Base-by-base conservation (phyloP, 2,888 invertebrate genomes). In the Callimorpha dominula region DNA sequence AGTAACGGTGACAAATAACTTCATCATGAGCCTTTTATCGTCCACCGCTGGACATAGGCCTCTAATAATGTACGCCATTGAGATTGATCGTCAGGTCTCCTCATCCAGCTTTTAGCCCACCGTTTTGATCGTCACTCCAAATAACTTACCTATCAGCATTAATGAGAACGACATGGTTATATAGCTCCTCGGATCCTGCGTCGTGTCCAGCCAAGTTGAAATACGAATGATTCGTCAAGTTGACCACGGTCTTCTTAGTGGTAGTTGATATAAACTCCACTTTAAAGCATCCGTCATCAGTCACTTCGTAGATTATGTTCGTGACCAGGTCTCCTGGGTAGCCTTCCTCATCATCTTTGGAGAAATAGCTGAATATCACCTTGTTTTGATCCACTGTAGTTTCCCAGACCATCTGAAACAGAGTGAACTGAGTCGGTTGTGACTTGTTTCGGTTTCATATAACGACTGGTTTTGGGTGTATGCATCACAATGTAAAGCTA, bases 171-270 rank as follows among this genome's bases (percentile, higher is more conserved):
- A 93, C 87, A 87, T 98, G 98, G 63, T 97, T 96, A 84, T 97
- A 97, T 11, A 98, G 81, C 82, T 97, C 97, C 6, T 93, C 90
- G 0, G 97, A 95, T 0, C 98, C 98, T 4, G 96, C 90, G 7
- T 94, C 96, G 93, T 99, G 98, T 0, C 99, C 99, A 52, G 97
- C 98, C 76, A 99, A 94, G 92, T 99, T 99, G 92, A 99, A 99
- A 91, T 99, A 99, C 15, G 98, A 97, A 91, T 99, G 99, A 91
- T 98, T 99, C 14, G 99, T 98, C 79, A 99, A 92, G 91, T 98
- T 99, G 65, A 99, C 96, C 11, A 98, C 97, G 0, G 99, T 99
- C 62, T 97, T 96, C 91, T 97, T 97, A 0, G 97, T 97, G 4
- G 97, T 96, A 0, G 96, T 97, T 0, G 98, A 97, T 75, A 96